Evolutionary conservation across 2,888 invertebrate species (phyloP), one percentile per base, ranked within the genome.

Genomic region (Ctena decussata): DNA sequence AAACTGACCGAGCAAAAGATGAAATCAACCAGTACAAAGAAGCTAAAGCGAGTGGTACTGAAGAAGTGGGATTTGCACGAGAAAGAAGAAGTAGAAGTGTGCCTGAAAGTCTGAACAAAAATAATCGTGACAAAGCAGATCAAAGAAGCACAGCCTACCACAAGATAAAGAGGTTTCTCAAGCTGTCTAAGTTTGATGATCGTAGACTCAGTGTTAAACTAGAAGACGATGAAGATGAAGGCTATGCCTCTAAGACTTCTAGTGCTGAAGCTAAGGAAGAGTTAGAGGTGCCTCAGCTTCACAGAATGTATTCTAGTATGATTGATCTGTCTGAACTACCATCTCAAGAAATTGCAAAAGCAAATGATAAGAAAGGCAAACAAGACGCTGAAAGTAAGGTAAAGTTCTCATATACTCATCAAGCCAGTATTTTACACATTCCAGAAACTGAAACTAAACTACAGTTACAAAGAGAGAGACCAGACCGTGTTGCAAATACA

Each of bases 241-340:
- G 89, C 15, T 89, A 89, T 79, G 77, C 84, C 5, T 89, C 89
- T 12, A 89, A 89, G 76, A 86, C 89, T 24, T 86, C 86, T 1
- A 89, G 89, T 76, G 89, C 89, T 30, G 89, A 89, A 41, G 69
- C 74, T n/a, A 82, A 82, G 60, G 72, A 80, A 30, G 88, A 89
- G n/a, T 76, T 72, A 12, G 77, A 70, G 39, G 84, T 80, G 12
- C 32, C 46, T 8, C 65, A 44, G 3, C 79, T 77, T 18, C 72
- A 79, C 3, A 77, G 72, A 35, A 86, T 78, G 72, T 77, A 46
- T 32, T 84, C 78, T 27, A 83, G 89, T 41, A 89, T 89, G 89
- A 70, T 86, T 11, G 80, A 89, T 84, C 79, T 89, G 0, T 80
- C 84, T 1, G 84, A 86, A 60, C 78, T 89, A 18, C 89, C 86